Conservation (phyloP, 2,888 invertebrate species). For the Mystacides longicornis region DNA sequence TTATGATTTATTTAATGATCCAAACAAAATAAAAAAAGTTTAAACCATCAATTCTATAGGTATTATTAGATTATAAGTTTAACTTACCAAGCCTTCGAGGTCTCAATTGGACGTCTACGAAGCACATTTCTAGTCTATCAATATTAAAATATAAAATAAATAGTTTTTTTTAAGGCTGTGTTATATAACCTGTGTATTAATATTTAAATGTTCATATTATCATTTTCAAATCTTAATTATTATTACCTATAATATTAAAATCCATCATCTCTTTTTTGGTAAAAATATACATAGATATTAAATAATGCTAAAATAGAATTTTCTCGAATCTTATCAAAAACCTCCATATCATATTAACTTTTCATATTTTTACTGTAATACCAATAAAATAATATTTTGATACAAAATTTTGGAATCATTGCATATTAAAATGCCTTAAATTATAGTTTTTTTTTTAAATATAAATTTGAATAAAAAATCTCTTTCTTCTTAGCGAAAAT, state of each 20-base stretch:
- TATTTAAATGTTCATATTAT: too few species aligned
- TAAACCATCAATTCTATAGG: too few species aligned
- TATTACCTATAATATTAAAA: neutral
- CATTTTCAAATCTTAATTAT: too few species aligned
- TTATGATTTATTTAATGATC: too few species aligned
- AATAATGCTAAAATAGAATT: slow-evolving; percentile 2
- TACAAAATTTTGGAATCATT: neutral
- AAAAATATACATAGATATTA: neutral
- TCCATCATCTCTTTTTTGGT: neutral
- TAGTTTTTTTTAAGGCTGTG: neutral
- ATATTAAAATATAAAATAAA: slow-evolving; percentile 21
- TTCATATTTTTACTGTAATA: slow-evolving; percentile 7
- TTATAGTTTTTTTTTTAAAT: too few species aligned
- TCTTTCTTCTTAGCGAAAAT: neutral
- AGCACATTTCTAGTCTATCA: slow-evolving; percentile 24
- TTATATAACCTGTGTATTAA: neutral
- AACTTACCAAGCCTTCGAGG: slow-evolving; percentile 18
- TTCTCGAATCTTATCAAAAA: too few species aligned
- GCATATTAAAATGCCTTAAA: too few species aligned
- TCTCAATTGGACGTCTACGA: slow-evolving; percentile 2
- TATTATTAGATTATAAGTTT: neutral
- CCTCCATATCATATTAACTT: too few species aligned
- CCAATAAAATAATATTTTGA: neutral
- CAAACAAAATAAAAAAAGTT: too few species aligned
- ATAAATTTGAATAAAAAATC: neutral